phyloP scores from a whole-genome alignment of 2,113 vertebrate species.

The Hyaena hyaena region DNA sequence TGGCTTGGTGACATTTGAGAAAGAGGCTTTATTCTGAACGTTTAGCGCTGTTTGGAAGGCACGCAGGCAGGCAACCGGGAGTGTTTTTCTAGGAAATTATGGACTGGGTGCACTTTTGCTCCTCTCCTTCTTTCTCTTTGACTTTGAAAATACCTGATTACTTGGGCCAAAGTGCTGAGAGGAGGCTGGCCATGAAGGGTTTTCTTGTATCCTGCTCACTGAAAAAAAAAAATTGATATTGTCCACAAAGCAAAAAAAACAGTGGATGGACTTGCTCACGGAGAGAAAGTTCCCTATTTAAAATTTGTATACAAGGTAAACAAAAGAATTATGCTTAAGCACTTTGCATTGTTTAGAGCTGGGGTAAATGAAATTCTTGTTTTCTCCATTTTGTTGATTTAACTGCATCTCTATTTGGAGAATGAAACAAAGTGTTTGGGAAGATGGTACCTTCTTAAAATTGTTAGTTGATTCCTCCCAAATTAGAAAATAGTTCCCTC shows the following conservation, averaged over 20 bases:
- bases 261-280: not conserved
- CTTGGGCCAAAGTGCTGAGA: slow-evolving; percentile 46
- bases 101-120: slow-evolving; percentile 54
- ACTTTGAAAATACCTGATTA: slow-evolving; percentile 69
- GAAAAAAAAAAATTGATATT: slow-evolving; percentile 56
- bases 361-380: slow-evolving; percentile 11
- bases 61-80: not conserved
- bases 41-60: slow-evolving; percentile 35
- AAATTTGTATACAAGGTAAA: slow-evolving; percentile 14
- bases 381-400: slow-evolving; percentile 16
- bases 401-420: slow-evolving; percentile 37
- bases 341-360: slow-evolving; percentile 1
- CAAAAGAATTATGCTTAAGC: slow-evolving; percentile 48
- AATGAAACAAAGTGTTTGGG: not conserved
- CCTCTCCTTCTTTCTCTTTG: slow-evolving; percentile 40
- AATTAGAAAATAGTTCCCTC: not conserved
- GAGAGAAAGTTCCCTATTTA: not conserved
- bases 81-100: slow-evolving; percentile 70
- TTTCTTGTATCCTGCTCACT: slow-evolving; percentile 57
- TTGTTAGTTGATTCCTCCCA: slow-evolving; percentile 5
- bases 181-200: not conserved
- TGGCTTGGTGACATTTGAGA: slow-evolving; percentile 25
- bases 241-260: slow-evolving; percentile 55
- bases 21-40: not conserved
- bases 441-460: slow-evolving; percentile 22